Percentiles rank a stretch among this genome's conserved stretches.
Evolutionary conservation across 2,888 invertebrate species (phyloP).

Genomic region (Drosophila kanekoi): DNA sequence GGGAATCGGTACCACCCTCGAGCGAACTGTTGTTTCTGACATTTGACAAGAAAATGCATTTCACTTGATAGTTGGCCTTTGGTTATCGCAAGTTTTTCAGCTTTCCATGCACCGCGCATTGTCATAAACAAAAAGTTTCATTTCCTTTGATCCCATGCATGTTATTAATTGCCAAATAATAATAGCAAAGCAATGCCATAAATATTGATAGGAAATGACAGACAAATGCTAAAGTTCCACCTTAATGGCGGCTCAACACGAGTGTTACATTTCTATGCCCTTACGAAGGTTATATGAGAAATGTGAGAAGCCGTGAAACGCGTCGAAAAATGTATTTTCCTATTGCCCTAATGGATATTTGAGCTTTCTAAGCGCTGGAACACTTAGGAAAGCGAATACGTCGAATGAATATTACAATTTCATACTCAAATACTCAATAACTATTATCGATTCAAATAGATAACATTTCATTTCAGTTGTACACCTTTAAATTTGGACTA

Average conservation of each 20-base stretch:
- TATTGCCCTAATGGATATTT: too few species aligned
- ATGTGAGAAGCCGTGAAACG: neutral
- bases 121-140: slow-evolving; percentile 57
- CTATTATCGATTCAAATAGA: too few species aligned
- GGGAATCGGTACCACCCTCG: too few species aligned
- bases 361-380: too few species aligned
- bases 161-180: slow-evolving; percentile 57
- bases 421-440: too few species aligned
- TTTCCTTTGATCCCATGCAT: slow-evolving; percentile 23
- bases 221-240: slow-evolving; percentile 21
- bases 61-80: slow-evolving; percentile 40
- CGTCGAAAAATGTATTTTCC: neutral
- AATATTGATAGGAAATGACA: slow-evolving; percentile 50
- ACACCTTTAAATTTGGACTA: too few species aligned
- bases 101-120: slow-evolving; percentile 20
- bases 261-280: slow-evolving; percentile 14
- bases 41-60: slow-evolving; percentile 74
- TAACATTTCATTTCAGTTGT: too few species aligned
- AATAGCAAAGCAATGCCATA: slow-evolving; percentile 52
- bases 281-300: neutral
- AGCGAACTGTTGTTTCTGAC: slow-evolving; percentile 52
- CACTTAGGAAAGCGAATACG: too few species aligned
- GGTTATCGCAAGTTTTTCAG: slow-evolving; percentile 4
- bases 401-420: too few species aligned
- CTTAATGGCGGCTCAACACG: slow-evolving; percentile 64